Conservation (phyloP, 2,797 vertebrate species). For the Psittacula echo region DNA sequence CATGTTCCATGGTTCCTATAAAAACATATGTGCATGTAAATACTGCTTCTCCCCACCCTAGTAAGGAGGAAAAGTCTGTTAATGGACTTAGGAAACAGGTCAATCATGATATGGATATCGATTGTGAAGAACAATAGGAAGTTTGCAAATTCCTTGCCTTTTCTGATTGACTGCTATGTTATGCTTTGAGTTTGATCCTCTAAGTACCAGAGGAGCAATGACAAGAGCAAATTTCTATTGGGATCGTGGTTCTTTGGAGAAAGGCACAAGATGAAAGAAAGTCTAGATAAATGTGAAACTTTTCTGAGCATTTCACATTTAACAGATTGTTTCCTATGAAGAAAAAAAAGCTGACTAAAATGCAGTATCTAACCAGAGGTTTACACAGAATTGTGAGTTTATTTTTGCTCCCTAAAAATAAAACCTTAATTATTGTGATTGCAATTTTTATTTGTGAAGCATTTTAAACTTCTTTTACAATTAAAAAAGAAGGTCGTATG, state of each 20-base stretch:
- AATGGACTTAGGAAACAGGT: not conserved
- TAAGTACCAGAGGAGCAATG: not conserved
- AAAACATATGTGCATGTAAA: not conserved
- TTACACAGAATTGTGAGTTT: not conserved
- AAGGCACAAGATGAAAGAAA: not conserved
- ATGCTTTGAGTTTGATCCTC: not conserved
- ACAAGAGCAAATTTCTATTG: not conserved
- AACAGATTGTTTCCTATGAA: not conserved
- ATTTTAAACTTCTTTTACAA: not conserved
- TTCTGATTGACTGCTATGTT: not conserved
- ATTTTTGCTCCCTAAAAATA: not conserved
- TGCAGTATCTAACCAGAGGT: not conserved
- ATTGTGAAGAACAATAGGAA: not conserved
- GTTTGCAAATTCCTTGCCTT: not conserved
- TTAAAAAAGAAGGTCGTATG: not conserved
- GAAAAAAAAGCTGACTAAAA: not conserved
- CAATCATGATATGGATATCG: not conserved
- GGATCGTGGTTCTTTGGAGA: not conserved
- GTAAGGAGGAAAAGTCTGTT: not conserved
- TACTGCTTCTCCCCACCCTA: not conserved
- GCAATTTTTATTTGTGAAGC: not conserved
- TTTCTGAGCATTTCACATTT: not conserved
- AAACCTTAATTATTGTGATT: not conserved
- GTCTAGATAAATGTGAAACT: not conserved
- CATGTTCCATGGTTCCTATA: not conserved